These are phyloP conservation scores for Microtus pennsylvanicus DNA, from an alignment of 2,113 vertebrate species.

Conservation along the genomic window DNA sequence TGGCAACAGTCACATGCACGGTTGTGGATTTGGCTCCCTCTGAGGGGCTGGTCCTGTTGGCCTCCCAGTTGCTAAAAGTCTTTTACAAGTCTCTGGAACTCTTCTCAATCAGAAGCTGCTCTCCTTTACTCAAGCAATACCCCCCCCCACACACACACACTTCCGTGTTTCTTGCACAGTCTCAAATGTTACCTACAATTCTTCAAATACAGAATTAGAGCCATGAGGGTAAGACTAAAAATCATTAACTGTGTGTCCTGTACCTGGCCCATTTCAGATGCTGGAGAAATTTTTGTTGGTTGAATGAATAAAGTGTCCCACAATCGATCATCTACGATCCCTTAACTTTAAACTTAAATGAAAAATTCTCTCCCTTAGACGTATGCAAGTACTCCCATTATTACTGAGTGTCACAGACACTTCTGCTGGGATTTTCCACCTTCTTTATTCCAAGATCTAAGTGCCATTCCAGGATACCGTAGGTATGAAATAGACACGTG, in stretches of 20 bases:
- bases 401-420: not conserved
- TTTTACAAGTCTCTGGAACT: not conserved
- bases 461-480: not conserved
- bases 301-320: not conserved
- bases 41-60: not conserved
- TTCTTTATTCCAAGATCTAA: not conserved
- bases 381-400: not conserved
- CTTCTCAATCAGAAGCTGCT: not conserved
- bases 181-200: not conserved
- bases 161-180: not conserved
- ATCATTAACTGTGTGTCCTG: not conserved
- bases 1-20: not conserved
- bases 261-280: no score
- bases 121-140: not conserved
- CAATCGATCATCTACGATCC: not conserved
- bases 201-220: not conserved
- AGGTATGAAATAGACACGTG: not conserved
- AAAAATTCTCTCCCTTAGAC: not conserved
- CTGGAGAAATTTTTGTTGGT: not conserved
- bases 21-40: not conserved
- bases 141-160: no score
- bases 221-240: not conserved
- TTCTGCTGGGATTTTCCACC: not conserved
- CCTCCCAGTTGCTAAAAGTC: accelerated
- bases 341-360: not conserved